A percentile compares a stretch with the other conserved stretches of the same genome.
These are phyloP conservation scores for Neotoxoptera formosana DNA, from an alignment of 1,140 invertebrate species.

Conservation along the genomic window DNA sequence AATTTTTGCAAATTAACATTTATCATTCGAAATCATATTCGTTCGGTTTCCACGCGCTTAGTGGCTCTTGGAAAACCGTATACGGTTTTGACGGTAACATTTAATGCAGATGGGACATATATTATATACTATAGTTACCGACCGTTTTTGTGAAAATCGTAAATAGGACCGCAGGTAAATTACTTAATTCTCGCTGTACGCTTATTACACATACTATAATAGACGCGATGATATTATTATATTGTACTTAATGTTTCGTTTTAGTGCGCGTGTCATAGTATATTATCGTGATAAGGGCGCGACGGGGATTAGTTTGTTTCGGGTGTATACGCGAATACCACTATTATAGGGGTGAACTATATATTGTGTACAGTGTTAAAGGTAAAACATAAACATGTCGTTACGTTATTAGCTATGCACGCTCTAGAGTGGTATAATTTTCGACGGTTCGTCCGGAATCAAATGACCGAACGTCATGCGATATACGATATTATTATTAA, in stretches of 20 bases:
- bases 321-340: background rate
- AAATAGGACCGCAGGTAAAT: background rate
- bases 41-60: background rate
- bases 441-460: background rate
- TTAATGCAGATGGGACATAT: background rate
- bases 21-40: background rate
- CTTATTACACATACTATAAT: background rate
- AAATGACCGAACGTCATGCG: conserved; percentile 24
- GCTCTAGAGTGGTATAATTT: background rate
- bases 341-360: too few species aligned
- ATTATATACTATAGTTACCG: too few species aligned
- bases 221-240: background rate
- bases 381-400: background rate
- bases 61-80: background rate
- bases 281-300: background rate
- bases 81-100: background rate
- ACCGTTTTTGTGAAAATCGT: background rate
- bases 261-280: background rate
- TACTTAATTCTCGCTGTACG: background rate
- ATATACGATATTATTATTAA: conserved; percentile 13
- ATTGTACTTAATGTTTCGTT: background rate
- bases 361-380: background rate
- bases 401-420: background rate
- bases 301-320: background rate
- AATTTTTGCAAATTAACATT: background rate